Evolutionary conservation across 64 coral and sea anemone genomes (phyloP), one percentile per base, ranked within the genome.

Genomic region (Pocillopora damicornis): DNA sequence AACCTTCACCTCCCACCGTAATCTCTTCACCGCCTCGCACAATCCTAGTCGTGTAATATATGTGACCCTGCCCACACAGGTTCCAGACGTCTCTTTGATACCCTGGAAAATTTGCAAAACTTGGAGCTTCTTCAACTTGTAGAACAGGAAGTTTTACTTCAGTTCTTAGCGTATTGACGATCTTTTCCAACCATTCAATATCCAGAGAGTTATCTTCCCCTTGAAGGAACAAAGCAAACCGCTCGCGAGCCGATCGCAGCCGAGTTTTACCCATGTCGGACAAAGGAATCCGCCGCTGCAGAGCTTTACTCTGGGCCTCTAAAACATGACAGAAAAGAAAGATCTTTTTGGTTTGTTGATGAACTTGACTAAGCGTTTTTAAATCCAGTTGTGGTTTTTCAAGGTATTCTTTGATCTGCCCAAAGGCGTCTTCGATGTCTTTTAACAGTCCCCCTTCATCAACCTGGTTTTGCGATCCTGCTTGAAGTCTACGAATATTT

Each of bases 1-100:
- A 79, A 0, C 56, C 58, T 22, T 56, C 15, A 11, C 58, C 34
- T 23, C 57, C 58, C 8, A 60, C 77, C 1, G 51, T 10, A 25
- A 79, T 25, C 9, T 79, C 56, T 59, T 79, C 11, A 1, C 77
- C 77, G 25, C 15, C 58, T 11, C 77, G 77, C 77, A 79, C 11
- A 6, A 79, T 60, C 11, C 15, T 30, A 14, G 20, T 60, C 22
- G n/a, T 79, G 77, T 23, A 79, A 14, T 79, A 79, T 8, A 79
- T 58, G n/a, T 79, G 77, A 15, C 58, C 10, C 1, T 79, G 77
- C 23, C 30, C 23, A 18, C 77, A 79, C 11, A 25, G 59, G 59
- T 79, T 79, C 77, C 77, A 79, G 10, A 79, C 77, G 2, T 25
- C 58, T n/a, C 18, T 79, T 15, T 60, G n/a, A 60, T 14, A 79